Evolutionary conservation across 1,140 invertebrate genomes (phyloP).

Genomic region (Drosophila orena): DNA sequence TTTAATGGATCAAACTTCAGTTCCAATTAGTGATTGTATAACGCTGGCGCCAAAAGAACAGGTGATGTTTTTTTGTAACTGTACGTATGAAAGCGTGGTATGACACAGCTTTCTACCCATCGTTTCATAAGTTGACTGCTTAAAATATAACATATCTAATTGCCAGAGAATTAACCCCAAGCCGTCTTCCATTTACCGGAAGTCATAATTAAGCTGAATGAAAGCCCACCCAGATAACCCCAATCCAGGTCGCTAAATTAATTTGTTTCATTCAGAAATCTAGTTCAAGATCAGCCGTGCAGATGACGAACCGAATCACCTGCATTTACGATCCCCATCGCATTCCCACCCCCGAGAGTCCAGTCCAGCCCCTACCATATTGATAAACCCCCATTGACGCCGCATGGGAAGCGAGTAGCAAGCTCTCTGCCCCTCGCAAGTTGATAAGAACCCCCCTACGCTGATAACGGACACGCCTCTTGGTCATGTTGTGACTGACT

Average conservation of each 20-base stretch:
- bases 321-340: slow-evolving; percentile 23
- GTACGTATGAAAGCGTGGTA: slow-evolving; percentile 4
- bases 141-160: too few relatives aligned
- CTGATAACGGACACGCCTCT: slow-evolving; percentile 45
- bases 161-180: too few relatives aligned
- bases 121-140: neutral
- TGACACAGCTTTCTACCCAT: neutral
- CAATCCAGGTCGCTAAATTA: neutral
- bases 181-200: slow-evolving; percentile 7
- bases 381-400: slow-evolving; percentile 53
- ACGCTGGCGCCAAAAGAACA: neutral
- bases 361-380: slow-evolving; percentile 41
- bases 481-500: slow-evolving; percentile 46
- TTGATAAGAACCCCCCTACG: slow-evolving; percentile 18
- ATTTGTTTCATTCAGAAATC: slow-evolving; percentile 25
- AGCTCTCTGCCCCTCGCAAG: neutral
- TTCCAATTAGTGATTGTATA: neutral
- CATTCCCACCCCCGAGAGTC: slow-evolving; percentile 1
- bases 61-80: slow-evolving; percentile 6
- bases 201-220: slow-evolving; percentile 23
- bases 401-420: slow-evolving; percentile 25
- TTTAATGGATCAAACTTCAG: neutral
- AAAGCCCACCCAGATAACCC: slow-evolving; percentile 30
- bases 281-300: slow-evolving; percentile 35
- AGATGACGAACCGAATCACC: slow-evolving; percentile 42